Conservation (phyloP, 2,797 vertebrate species). For the Sebastes itinus region DNA sequence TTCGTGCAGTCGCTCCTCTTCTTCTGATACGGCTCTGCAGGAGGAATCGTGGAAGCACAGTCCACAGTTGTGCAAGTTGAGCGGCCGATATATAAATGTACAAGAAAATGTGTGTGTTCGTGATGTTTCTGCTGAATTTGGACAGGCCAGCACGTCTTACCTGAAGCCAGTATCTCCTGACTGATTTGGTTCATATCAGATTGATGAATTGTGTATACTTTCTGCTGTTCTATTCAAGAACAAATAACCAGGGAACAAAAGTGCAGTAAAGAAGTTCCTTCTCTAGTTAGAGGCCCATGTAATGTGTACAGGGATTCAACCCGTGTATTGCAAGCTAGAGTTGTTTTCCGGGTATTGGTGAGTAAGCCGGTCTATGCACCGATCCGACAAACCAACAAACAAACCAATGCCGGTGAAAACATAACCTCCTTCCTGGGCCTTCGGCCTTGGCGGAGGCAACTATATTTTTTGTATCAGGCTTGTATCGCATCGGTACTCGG, state of each 20-base stretch:
- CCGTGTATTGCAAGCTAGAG: too few relatives aligned
- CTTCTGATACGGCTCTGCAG: not conserved
- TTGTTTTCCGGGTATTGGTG: too few relatives aligned
- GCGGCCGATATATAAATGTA: not conserved
- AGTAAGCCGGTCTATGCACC: too few relatives aligned
- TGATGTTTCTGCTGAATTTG: constrained; percentile 6
- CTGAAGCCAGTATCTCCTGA: not conserved
- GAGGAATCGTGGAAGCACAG: not conserved
- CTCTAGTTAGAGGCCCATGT: not conserved
- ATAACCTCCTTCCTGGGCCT: too few relatives aligned
- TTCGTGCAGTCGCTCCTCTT: not conserved
- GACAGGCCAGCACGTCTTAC: not conserved
- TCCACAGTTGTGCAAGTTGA: not conserved
- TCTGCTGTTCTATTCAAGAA: not conserved
- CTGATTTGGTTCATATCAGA: constrained; percentile 7
- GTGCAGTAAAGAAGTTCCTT: not conserved
- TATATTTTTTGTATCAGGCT: too few relatives aligned
- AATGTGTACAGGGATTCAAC: not conserved
- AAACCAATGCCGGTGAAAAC: too few relatives aligned
- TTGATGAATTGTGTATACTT: not conserved
- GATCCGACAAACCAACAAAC: too few relatives aligned
- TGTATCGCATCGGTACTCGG: too few relatives aligned
- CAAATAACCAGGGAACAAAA: not conserved
- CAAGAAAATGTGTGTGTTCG: not conserved
- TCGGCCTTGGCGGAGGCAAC: too few relatives aligned